These are phyloP conservation scores for Papilio machaon DNA, from an alignment of 1,140 invertebrate species.

Conservation along the genomic window DNA sequence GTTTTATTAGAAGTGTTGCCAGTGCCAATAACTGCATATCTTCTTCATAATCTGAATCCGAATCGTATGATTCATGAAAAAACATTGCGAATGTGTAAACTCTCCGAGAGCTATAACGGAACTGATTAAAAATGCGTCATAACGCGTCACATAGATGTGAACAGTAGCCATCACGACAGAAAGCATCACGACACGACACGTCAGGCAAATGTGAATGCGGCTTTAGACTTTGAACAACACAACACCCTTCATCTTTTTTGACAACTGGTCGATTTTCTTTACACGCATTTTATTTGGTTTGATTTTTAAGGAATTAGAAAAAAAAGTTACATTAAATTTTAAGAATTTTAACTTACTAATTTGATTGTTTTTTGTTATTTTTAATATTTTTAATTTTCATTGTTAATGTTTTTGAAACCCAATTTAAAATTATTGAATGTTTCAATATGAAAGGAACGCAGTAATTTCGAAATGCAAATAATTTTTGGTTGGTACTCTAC, in stretches of 20 bases:
- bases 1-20: too few species aligned
- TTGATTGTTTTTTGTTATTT: background rate
- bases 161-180: too few species aligned
- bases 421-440: background rate
- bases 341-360: background rate
- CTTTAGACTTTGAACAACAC: slow-evolving; percentile 15
- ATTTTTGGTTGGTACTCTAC: background rate
- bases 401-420: background rate
- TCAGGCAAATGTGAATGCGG: too few species aligned
- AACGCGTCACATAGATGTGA: too few species aligned
- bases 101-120: too few species aligned
- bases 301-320: background rate
- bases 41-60: too few species aligned
- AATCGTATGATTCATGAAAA: too few species aligned
- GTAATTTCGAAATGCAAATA: background rate
- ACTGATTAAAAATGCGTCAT: too few species aligned
- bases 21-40: too few species aligned
- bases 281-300: background rate
- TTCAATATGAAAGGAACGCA: background rate
- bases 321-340: background rate
- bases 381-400: background rate
- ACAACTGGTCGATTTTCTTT: background rate
- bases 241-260: background rate
- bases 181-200: too few species aligned
- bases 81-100: too few species aligned